Evolutionary conservation across 2,888 invertebrate species (phyloP), one percentile per base, ranked within the genome.

Genomic region (Acrobasis suavella): DNA sequence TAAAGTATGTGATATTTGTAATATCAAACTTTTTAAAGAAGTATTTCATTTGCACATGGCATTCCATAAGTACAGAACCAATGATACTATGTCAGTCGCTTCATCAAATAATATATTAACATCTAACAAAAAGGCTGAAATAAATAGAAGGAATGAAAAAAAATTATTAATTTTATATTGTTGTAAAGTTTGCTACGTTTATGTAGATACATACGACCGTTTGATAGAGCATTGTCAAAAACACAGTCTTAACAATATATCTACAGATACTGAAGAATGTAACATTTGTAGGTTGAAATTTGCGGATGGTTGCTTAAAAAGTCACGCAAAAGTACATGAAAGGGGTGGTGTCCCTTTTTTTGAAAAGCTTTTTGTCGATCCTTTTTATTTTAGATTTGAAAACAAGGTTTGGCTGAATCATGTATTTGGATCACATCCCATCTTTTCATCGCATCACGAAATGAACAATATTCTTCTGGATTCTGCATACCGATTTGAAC

Each of bases 151-250:
- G 7, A 37, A 37, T 37, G 10, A 49, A 55, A 49, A 38, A 17
- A 12, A 49, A 32, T 51, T 56, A 60, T 62, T 63, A 59, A 6
- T 73, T 56, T 60, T 80, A 32, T 89, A 78, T 66, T 74, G 67
- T 42, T 89, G 89, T 71, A 76, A 75, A 65, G 76, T 70, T 68
- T 89, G 89, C 70, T 65, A 69, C 50, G 58, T 81, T 63, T 72
- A 79, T 64, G 65, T 87, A 54, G 73, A 79, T 66, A 69, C 71
- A 12, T 90, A 87, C 68, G 87, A 88, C 67, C 77, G 78, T 70
- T 83, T 81, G 39, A 72, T 89, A 49, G 76, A 82, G 65, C 90
- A 90, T 75, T 86, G 87, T 68, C 89, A 87, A 60, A 70, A 73
- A 32, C 87, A 89, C 72, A 81, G 75, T 62, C 70, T 72, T 64